phyloP scores from a whole-genome alignment of 2,113 vertebrate species.

The Arvicanthis niloticus region DNA sequence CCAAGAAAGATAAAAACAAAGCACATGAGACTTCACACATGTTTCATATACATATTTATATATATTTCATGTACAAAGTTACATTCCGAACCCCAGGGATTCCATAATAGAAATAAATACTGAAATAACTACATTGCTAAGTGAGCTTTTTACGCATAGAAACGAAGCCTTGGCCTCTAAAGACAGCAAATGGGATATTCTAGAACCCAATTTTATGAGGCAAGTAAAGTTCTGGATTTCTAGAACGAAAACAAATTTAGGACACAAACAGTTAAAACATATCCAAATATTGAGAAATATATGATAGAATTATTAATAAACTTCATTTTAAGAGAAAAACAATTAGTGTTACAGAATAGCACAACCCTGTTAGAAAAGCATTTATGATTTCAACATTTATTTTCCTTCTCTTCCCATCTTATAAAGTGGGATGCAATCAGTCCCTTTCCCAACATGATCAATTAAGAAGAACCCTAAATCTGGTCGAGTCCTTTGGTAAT shows the following conservation, averaged over 20 bases:
- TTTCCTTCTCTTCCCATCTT: conserved; percentile 74
- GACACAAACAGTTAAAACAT: conserved; percentile 91
- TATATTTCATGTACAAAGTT: conserved; percentile 98
- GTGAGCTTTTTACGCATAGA: conserved; percentile 88
- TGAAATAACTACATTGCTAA: conserved; percentile 94
- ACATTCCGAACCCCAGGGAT: conserved; percentile 98
- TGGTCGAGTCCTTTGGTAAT: conserved; percentile 93
- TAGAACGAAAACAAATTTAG: conserved; percentile 87
- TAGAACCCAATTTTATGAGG: conserved; percentile 88
- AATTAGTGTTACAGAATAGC: conserved; percentile 88
- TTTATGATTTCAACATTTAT: conserved; percentile 83
- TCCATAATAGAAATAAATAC: conserved; percentile 99
- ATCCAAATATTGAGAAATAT: conserved; percentile 88
- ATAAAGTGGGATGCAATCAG: conserved; percentile 81
- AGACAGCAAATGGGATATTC: conserved; percentile 88
- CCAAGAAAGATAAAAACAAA: conserved; percentile 81
- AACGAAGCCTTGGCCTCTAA: conserved; percentile 88
- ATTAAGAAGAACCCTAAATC: conserved; percentile 84
- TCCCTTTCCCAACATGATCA: conserved; percentile 80
- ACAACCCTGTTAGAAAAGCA: conserved; percentile 89
- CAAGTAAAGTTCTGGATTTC: conserved; percentile 89
- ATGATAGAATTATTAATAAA: conserved; percentile 88
- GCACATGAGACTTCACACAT: conserved; percentile 83
- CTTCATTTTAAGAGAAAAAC: conserved; percentile 85
- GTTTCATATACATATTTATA: conserved; percentile 96